A percentile compares a stretch with the other conserved stretches of the same genome.
These are phyloP conservation scores for Drosophila kepulauana DNA, from an alignment of 1,140 invertebrate genomes.

Conservation along the genomic window DNA sequence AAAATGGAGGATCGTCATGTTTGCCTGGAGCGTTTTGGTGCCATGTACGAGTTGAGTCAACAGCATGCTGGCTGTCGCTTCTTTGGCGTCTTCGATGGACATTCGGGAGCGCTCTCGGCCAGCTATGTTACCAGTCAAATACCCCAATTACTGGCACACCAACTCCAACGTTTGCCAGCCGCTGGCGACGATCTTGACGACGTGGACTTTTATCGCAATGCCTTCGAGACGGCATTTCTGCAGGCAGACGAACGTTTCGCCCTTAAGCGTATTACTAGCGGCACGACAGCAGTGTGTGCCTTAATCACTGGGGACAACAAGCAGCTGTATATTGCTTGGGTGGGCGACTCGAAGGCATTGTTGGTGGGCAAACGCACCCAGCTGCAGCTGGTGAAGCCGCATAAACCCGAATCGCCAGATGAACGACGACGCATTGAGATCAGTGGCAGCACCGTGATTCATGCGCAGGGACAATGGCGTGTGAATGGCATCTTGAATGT, in stretches of 20 bases:
- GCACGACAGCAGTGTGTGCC: constrained; percentile 94
- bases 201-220: constrained; percentile 87
- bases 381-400: constrained; percentile 91
- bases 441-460: constrained; percentile 70
- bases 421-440: constrained; percentile 71
- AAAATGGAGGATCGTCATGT: constrained; percentile 82
- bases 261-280: constrained; percentile 89
- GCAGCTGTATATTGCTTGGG: constrained; percentile 93
- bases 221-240: constrained; percentile 88
- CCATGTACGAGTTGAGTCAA: constrained; percentile 54
- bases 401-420: constrained; percentile 89
- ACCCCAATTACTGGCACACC: constrained; percentile 93
- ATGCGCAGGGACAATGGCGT: constrained; percentile 79
- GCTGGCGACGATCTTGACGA: neutral
- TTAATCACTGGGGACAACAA: constrained; percentile 86
- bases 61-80: constrained; percentile 86
- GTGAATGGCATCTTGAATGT: constrained; percentile 83
- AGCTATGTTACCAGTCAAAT: constrained; percentile 94
- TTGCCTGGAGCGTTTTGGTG: constrained; percentile 70
- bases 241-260: constrained; percentile 93
- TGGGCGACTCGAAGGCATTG: constrained; percentile 96
- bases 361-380: constrained; percentile 88
- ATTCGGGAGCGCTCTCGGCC: constrained; percentile 96
- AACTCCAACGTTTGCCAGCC: constrained; percentile 85
- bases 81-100: constrained; percentile 98